Evolutionary conservation across 64 coral and sea anemone genomes (phyloP).

Genomic region (Catalaphyllia jardinei): DNA sequence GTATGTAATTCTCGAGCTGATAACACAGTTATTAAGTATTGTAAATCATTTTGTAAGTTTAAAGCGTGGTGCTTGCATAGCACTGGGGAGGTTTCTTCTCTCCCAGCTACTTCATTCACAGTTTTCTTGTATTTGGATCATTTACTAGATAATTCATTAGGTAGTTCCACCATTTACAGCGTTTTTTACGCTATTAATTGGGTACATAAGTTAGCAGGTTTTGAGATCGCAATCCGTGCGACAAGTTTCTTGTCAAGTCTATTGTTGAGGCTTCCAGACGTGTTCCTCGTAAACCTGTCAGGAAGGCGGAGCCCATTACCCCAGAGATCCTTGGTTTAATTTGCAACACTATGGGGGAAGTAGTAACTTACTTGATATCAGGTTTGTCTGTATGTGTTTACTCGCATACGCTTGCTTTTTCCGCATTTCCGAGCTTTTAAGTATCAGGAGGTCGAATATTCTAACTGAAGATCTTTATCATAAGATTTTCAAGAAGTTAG

Average conservation of each 20-base stretch:
- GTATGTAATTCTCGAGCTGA: too few species aligned
- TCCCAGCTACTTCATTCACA: not conserved
- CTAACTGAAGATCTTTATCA: not conserved
- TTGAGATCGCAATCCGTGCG: not conserved
- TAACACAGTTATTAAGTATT: too few species aligned
- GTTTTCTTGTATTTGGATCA: not conserved
- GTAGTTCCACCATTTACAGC: too few species aligned
- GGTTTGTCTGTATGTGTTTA: slow-evolving; percentile 2
- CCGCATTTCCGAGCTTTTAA: not conserved
- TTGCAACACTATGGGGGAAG: not conserved
- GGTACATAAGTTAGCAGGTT: slow-evolving; percentile 14
- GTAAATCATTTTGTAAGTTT: too few species aligned
- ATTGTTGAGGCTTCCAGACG: slow-evolving; percentile 15
- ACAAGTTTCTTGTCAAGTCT: slow-evolving; percentile 17
- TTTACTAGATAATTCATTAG: too few species aligned
- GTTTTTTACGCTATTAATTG: not conserved
- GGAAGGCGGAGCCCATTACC: not conserved
- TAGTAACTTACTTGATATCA: not conserved
- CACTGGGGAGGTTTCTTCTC: not conserved
- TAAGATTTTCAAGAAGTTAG: not conserved
- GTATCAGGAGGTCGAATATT: not conserved
- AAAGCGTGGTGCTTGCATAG: too few species aligned
- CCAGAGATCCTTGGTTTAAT: not conserved
- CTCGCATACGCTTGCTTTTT: not conserved
- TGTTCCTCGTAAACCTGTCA: not conserved